Base-by-base conservation (phyloP, 64 coral and sea anemone species). In the Trachythela sp. region DNA sequence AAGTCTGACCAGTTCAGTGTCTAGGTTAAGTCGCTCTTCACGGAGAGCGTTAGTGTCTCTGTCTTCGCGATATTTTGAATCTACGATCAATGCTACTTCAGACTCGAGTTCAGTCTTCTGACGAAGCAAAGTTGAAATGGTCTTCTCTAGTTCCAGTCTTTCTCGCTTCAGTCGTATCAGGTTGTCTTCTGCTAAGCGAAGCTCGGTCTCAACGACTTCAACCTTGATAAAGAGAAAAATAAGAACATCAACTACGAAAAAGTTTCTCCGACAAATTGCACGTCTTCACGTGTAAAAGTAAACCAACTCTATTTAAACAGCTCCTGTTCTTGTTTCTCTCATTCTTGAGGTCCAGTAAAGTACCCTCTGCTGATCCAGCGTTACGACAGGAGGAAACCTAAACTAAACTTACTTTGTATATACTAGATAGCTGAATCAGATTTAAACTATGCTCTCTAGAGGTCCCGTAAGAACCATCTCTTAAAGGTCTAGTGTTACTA, bases 71-170 rank as follows among this genome's bases (percentile, higher is more conserved):
- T 2, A 37, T 39, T 35, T 80, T 1, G 75, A 35, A 30, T 80
- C 75, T 15, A 80, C 30, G 2, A 80, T 80, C 75, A 80, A 29
- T 18, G 75, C 14, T 0, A 80, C 75, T 37, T 80, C 75, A 18
- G 75, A 37, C 37, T 80, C 75, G 32, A 80, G 75, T 35, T 80
- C 75, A 39, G 75, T 80, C 75, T 80, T 80, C 9, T 80, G 75
- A 80, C 75, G 75, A 3, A 80, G 75, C 34, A 80, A 80, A 18
- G 75, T 80, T 39, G 75, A 80, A 17, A 80, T 80, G 37, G 30
- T 80, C 33, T 80, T 80, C 75, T 80, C 75, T 37, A 80, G 75
- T 39, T 80, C 75, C 75, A 80, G 37, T 80, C 75, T 0, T 18
- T 80, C 75, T 39, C 75, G 31, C 9, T 80, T 80, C 75, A 80